These are phyloP conservation scores for Apodemus speciosus DNA, from an alignment of 2,113 vertebrate genomes.

Conservation along the genomic window DNA sequence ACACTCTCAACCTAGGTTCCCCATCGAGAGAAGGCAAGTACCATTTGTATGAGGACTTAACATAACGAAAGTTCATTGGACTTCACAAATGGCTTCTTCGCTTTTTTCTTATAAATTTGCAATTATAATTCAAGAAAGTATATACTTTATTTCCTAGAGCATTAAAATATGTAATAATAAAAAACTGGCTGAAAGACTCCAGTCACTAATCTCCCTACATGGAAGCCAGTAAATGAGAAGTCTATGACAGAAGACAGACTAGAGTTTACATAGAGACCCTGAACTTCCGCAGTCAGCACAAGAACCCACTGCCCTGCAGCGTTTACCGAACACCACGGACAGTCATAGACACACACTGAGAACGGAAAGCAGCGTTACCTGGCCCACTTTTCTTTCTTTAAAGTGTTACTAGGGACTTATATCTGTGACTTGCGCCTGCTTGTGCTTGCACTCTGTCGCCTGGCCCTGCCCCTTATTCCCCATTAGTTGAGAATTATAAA, in stretches of 20 bases:
- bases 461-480: background rate
- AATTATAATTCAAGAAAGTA: slow-evolving; percentile 56
- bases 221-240: slow-evolving; percentile 32
- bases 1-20: background rate
- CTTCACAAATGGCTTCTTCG: slow-evolving; percentile 32
- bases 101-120: slow-evolving; percentile 40
- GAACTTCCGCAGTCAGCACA: background rate
- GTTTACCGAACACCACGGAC: background rate
- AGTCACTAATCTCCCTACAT: slow-evolving; percentile 35
- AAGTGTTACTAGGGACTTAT: background rate
- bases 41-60: background rate
- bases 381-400: background rate
- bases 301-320: slow-evolving; percentile 7
- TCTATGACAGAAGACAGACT: background rate
- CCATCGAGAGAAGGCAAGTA: background rate
- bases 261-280: slow-evolving; percentile 40
- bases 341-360: background rate
- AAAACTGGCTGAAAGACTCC: slow-evolving; percentile 44
- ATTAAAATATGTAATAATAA: slow-evolving; percentile 48
- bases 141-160: slow-evolving; percentile 6
- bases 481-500: slow-evolving; percentile 47
- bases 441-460: background rate
- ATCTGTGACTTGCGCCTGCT: background rate
- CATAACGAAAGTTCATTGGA: slow-evolving; percentile 29
- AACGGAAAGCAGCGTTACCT: background rate